Conservation (phyloP, 1,140 invertebrate genomes). For the Heliconius melpomene region DNA sequence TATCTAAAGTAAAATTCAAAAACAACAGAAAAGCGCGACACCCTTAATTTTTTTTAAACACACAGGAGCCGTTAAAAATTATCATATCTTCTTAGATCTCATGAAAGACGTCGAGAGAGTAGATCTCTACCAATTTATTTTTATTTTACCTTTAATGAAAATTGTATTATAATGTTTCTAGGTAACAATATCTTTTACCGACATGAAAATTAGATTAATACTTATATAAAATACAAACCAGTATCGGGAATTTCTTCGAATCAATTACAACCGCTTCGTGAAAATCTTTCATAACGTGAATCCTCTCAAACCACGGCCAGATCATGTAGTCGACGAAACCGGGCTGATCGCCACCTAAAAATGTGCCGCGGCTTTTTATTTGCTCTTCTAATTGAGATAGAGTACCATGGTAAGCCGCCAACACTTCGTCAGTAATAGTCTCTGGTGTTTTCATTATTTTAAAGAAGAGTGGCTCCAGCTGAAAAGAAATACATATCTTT, state of each 20-base stretch:
- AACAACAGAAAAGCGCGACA: no score
- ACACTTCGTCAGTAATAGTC: conserved; percentile 51
- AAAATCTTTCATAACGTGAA: conserved; percentile 69
- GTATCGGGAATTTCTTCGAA: conserved; percentile 46
- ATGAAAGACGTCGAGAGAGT: no score
- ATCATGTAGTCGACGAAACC: conserved; percentile 95
- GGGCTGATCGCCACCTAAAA: conserved; percentile 85
- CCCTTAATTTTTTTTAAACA: background rate
- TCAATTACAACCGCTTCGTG: conserved; percentile 48
- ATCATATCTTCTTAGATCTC: no score
- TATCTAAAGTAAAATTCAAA: no score
- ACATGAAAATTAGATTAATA: background rate
- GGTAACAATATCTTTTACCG: no score
- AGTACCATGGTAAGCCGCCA: conserved; percentile 46
- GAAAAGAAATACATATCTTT: background rate
- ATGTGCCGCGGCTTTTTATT: conserved; percentile 84
- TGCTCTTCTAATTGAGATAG: conserved; percentile 56
- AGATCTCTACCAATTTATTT: background rate
- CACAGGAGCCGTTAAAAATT: no score
- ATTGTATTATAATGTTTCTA: background rate
- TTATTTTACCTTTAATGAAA: background rate
- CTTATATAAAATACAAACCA: conserved; percentile 52
- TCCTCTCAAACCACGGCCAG: conserved; percentile 93
- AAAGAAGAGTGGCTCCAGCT: conserved; percentile 39
- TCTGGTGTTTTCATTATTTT: conserved; percentile 54